Percentiles rank a stretch among this genome's conserved stretches.
Evolutionary conservation across 2,113 vertebrate genomes (phyloP).

Genomic region (Phodopus roborovskii): DNA sequence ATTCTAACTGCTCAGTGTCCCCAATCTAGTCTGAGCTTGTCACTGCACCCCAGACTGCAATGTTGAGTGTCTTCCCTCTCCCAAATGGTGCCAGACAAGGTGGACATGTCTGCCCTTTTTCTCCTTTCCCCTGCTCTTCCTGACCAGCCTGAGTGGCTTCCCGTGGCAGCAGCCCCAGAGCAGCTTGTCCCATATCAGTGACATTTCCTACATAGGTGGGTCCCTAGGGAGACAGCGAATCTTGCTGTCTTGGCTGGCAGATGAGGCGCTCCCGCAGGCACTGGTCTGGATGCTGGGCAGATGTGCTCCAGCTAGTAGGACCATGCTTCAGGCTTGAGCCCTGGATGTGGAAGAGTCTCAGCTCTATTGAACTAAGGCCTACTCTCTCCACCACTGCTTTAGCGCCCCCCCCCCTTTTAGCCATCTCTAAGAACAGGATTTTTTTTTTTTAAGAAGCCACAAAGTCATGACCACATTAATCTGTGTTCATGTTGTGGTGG

Average conservation of each 20-base stretch:
- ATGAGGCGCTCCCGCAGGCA: accelerated
- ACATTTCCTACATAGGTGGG: neutral
- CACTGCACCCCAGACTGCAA: neutral
- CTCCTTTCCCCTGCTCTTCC: neutral
- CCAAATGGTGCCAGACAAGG: neutral
- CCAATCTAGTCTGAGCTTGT: neutral
- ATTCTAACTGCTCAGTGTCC: neutral
- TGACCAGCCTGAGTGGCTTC: neutral
- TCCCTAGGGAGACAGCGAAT: neutral
- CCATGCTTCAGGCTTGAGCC: neutral
- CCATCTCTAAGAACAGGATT: neutral
- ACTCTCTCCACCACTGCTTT: neutral
- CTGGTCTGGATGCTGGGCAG: neutral
- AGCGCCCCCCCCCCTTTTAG: neutral
- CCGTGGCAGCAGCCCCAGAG: neutral
- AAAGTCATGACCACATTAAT: neutral
- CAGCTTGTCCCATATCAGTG: neutral
- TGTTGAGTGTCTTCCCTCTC: neutral
- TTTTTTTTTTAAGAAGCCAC: neutral
- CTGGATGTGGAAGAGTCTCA: neutral
- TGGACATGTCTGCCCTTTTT: neutral
- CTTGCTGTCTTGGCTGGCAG: neutral
- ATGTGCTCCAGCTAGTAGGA: neutral
- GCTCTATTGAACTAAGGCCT: neutral
- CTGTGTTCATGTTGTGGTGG: neutral